Evolutionary conservation across 2,888 invertebrate species (phyloP).

Genomic region (Beris morrisii): DNA sequence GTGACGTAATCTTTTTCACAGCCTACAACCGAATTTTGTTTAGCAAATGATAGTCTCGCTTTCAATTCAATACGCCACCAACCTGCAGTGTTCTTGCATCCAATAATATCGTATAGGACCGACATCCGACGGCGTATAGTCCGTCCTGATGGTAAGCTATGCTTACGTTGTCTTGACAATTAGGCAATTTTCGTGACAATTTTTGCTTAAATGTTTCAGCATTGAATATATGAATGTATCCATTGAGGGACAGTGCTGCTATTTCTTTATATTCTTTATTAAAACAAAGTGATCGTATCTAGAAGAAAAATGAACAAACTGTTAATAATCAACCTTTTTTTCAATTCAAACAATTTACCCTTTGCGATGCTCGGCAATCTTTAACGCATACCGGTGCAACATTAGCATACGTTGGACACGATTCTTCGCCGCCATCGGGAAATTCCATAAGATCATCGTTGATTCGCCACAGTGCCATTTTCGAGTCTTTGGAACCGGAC

Average conservation of each 20-base stretch:
- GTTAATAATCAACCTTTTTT: too few species aligned
- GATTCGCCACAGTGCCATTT: conserved; percentile 87
- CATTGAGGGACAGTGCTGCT: conserved; percentile 88
- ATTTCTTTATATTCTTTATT: conserved; percentile 85
- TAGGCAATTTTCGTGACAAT: conserved; percentile 81
- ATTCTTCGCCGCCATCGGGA: conserved; percentile 52
- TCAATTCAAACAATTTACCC: conserved; percentile 48
- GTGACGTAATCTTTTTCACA: conserved; percentile 77
- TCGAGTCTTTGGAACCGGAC: conserved; percentile 89
- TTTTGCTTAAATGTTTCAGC: conserved; percentile 87
- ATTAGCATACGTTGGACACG: conserved; percentile 58
- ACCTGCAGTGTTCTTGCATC: conserved; percentile 85
- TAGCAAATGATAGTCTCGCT: neutral
- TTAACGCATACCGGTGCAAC: conserved; percentile 71
- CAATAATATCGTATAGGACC: conserved; percentile 86
- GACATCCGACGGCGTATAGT: conserved; percentile 91
- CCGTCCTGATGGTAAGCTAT: conserved; percentile 83
- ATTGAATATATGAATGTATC: conserved; percentile 92
- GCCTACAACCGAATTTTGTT: conserved; percentile 54
- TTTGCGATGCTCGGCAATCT: conserved; percentile 77
- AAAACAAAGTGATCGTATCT: conserved; percentile 83
- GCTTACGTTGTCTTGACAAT: conserved; percentile 91
- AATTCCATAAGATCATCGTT: conserved; percentile 58
- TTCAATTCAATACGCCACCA: conserved; percentile 36
- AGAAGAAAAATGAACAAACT: conserved; percentile 38